Evolutionary conservation across 2,888 invertebrate genomes (phyloP), one percentile per base, ranked within the genome.

Genomic region (Antheraea assamensis): DNA sequence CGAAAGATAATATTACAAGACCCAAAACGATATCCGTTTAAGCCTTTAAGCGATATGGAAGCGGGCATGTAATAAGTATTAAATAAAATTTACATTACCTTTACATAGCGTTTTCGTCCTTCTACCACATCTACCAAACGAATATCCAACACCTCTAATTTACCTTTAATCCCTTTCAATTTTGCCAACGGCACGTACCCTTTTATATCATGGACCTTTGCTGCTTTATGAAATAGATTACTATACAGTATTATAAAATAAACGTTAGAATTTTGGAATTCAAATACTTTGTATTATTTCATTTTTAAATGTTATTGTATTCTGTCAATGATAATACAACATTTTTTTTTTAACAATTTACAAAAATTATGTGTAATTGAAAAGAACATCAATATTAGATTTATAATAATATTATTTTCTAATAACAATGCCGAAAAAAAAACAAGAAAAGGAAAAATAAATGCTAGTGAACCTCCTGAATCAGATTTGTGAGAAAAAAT

Each of bases 141-240:
- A 83, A 83, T 81, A 87, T 84, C 87, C 85, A 87, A 87, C 87
- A 88, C 92, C 87, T 90, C 88, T 89, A 89, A 90, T 90, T 90
- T 88, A 87, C 82, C 82, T 78, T 75, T 85, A 89, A 91, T 90
- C 91, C 88, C 85, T 87, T 88, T 87, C 89, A 88, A 91, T 90
- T 88, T 88, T 78, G 86, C 83, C 76, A 81, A 83, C 79, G 87
- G 90, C 90, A 91, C 92, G 89, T 90, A 83, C 83, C 82, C 80
- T 66, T 74, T 70, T 42, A 55, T 21, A 80, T 76, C 79, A 80
- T 81, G 82, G 83, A 83, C 82, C 81, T 17, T 58, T 24, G 2
- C 77, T 79, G 80, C 84, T 87, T 87, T 87, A 89, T 88, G 83
- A 84, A 81, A 79, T 77, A 86, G 85, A 88, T 24, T 58, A 58